These are phyloP conservation scores for Chionis minor DNA, from an alignment of 2,113 vertebrate species.

Conservation along the genomic window DNA sequence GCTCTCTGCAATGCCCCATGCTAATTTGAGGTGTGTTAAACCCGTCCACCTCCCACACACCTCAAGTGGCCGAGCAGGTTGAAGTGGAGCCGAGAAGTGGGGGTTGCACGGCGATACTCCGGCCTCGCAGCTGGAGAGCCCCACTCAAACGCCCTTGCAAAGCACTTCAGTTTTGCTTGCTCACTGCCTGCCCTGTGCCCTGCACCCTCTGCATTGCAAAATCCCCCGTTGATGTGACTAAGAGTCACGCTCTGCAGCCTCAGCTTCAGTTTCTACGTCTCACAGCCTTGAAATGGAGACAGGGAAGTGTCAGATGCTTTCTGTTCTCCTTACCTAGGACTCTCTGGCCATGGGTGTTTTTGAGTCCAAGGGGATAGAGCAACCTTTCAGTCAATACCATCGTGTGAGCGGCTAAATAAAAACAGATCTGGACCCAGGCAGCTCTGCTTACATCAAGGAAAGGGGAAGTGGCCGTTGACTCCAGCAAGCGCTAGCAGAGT, in stretches of 20 bases:
- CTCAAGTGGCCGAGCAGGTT: not conserved
- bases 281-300: constrained; percentile 1
- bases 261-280: not conserved
- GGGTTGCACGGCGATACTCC: not conserved
- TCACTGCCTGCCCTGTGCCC: not conserved
- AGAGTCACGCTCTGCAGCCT: constrained; percentile 24
- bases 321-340: constrained; percentile 22
- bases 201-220: constrained; percentile 13
- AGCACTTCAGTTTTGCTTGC: not conserved
- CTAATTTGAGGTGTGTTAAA: not conserved
- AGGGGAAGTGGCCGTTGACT: constrained; percentile 27
- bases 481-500: not conserved
- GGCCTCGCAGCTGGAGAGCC: not conserved
- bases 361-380: not conserved
- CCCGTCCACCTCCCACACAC: not conserved
- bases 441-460: constrained; percentile 44
- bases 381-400: not conserved
- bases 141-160: not conserved
- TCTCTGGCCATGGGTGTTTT: not conserved
- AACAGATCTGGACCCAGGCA: not conserved
- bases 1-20: not conserved
- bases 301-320: not conserved
- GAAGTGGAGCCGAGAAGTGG: not conserved
- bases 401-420: not conserved
- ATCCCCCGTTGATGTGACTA: constrained; percentile 23